Percentiles rank a stretch among this genome's conserved stretches.
Evolutionary conservation across 1,140 invertebrate genomes (phyloP).

Genomic region (Drosophila micromelanica): DNA sequence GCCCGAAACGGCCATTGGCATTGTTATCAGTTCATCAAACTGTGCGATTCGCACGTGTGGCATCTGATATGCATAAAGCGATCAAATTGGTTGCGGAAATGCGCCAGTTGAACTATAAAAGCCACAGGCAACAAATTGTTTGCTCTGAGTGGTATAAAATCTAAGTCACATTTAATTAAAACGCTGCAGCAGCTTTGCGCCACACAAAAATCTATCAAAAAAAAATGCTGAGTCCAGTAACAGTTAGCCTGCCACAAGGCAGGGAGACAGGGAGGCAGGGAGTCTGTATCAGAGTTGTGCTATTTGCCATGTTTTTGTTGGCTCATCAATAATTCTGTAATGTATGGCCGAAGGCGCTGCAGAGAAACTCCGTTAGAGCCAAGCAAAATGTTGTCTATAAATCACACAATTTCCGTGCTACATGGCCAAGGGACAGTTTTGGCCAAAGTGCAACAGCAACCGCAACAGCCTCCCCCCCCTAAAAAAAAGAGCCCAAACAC

Average conservation of each 20-base stretch:
- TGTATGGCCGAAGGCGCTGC: slow-evolving; percentile 50
- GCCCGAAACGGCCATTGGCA: slow-evolving; percentile 19
- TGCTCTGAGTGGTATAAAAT: slow-evolving; percentile 17
- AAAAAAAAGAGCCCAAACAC: slow-evolving; percentile 53
- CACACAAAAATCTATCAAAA: slow-evolving; percentile 17
- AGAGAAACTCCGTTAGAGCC: slow-evolving; percentile 53
- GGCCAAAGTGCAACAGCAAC: slow-evolving; percentile 17
- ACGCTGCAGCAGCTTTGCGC: slow-evolving; percentile 59
- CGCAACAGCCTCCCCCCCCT: neutral
- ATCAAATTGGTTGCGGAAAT: slow-evolving; percentile 1
- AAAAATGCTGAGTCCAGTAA: slow-evolving; percentile 41
- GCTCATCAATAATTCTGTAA: slow-evolving; percentile 80
- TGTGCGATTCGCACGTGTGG: slow-evolving; percentile 20
- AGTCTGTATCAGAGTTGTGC: slow-evolving; percentile 31
- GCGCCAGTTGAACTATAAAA: slow-evolving; percentile 38
- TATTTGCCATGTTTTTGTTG: slow-evolving; percentile 64
- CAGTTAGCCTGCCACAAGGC: neutral
- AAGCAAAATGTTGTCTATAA: slow-evolving; percentile 58
- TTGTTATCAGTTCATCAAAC: slow-evolving; percentile 51
- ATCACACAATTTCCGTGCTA: slow-evolving; percentile 63
- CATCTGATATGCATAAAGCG: slow-evolving; percentile 14
- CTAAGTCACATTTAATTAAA: slow-evolving; percentile 65
- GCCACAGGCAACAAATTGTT: slow-evolving; percentile 52
- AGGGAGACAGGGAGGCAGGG: neutral
- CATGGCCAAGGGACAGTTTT: slow-evolving; percentile 54